Percentiles rank a stretch among this genome's conserved stretches.
These are phyloP conservation scores for Proisotoma minuta DNA, from an alignment of 2,888 invertebrate genomes.

Conservation along the genomic window DNA sequence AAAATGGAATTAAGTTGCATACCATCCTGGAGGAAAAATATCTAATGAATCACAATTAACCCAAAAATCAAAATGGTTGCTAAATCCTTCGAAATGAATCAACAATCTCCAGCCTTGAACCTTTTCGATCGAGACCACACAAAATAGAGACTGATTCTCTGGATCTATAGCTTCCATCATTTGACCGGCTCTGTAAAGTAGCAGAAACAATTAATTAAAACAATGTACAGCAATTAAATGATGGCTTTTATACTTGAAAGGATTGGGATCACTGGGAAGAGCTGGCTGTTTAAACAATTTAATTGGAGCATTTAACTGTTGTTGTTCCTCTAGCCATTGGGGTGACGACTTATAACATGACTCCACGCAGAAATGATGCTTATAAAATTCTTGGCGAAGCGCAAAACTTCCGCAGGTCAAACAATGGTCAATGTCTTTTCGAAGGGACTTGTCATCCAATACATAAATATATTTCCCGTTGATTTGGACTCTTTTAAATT, in stretches of 20 bases:
- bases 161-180: constrained; percentile 92
- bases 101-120: constrained; percentile 72
- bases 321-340: neutral
- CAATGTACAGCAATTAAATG: neutral
- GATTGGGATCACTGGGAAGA: constrained; percentile 65
- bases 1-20: constrained; percentile 6
- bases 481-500: neutral
- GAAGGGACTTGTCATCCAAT: neutral
- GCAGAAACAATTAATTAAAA: constrained; percentile 38
- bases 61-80: constrained; percentile 88
- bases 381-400: constrained; percentile 74
- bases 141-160: constrained; percentile 80
- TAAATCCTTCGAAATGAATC: constrained; percentile 82
- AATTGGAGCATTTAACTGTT: constrained; percentile 58
- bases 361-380: constrained; percentile 58
- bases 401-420: constrained; percentile 81
- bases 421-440: constrained; percentile 53
- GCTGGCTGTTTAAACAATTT: constrained; percentile 75
- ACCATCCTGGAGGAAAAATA: constrained; percentile 88
- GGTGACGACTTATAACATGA: constrained; percentile 17
- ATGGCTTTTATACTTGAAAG: constrained; percentile 52
- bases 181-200: constrained; percentile 64
- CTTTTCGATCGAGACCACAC: constrained; percentile 79
- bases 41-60: constrained; percentile 84
- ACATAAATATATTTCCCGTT: neutral